These are phyloP conservation scores for Trialeurodes vaporariorum DNA, from an alignment of 1,140 invertebrate species.

Conservation along the genomic window DNA sequence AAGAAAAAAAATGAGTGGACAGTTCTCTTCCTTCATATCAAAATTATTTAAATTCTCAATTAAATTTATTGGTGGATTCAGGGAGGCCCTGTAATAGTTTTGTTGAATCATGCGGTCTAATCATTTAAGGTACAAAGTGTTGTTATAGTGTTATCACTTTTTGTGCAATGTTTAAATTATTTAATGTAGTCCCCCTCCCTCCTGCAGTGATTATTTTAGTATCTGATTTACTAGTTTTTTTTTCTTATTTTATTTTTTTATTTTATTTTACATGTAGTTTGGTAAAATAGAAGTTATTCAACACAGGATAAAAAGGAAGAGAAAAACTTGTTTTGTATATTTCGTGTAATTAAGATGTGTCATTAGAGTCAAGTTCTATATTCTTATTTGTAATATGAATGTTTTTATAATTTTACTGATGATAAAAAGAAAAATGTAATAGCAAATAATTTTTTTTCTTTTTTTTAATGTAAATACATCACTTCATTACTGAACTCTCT, in stretches of 20 bases:
- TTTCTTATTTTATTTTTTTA: background rate
- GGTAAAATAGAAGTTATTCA: background rate
- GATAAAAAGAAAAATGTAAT: background rate
- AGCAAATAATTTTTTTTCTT: background rate
- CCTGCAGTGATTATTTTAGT: background rate
- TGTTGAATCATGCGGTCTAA: too few species aligned
- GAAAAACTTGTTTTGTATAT: background rate
- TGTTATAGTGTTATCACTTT: background rate
- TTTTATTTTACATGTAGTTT: background rate
- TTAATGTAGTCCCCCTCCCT: background rate
- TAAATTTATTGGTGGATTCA: background rate
- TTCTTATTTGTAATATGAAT: background rate
- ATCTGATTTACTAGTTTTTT: too few species aligned
- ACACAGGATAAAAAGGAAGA: too few species aligned
- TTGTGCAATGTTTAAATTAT: background rate
- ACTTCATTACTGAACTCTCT: background rate
- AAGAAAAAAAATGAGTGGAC: too few species aligned
- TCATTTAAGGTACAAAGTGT: background rate
- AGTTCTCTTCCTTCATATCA: too few species aligned
- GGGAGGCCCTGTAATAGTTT: too few species aligned
- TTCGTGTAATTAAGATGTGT: background rate
- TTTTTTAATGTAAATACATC: constrained; percentile 1
- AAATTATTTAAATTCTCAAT: background rate
- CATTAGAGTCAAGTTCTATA: background rate
- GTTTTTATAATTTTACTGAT: background rate